Conservation (phyloP, 1,140 invertebrate species). For the Hermetia illucens region DNA sequence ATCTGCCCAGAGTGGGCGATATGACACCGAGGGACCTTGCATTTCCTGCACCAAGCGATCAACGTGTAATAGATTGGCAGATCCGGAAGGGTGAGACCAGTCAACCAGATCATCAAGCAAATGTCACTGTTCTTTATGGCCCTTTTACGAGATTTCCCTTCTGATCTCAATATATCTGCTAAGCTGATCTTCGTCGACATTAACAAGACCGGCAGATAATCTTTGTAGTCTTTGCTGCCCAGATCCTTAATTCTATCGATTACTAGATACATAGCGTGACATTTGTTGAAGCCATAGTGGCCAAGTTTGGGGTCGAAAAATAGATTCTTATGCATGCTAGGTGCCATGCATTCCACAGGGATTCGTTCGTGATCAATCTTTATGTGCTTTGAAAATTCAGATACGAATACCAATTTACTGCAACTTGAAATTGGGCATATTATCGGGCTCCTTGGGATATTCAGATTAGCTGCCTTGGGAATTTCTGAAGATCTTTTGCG, state of each 20-base stretch:
- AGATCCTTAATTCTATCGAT: constrained; percentile 11
- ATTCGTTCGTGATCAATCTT: constrained; percentile 12
- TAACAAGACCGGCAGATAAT: constrained; percentile 15
- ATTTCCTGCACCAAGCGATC: constrained; percentile 11
- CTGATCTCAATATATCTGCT: constrained; percentile 5
- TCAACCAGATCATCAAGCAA: constrained; percentile 16
- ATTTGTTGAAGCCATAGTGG: constrained; percentile 9
- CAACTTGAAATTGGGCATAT: constrained; percentile 16
- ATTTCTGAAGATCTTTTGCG: too few relatives aligned
- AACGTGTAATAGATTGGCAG: constrained; percentile 9
- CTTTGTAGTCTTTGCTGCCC: constrained; percentile 5
- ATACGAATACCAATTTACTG: constrained; percentile 11
- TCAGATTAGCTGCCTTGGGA: constrained; percentile 1
- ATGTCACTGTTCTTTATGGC: neutral
- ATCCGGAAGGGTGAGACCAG: constrained; percentile 9
- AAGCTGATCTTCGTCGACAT: constrained; percentile 14
- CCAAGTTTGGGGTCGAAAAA: constrained; percentile 12
- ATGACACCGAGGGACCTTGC: constrained; percentile 10
- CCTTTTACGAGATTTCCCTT: neutral
- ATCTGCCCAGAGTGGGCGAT: constrained; percentile 9
- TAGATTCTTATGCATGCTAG: constrained; percentile 15
- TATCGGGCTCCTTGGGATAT: constrained; percentile 11
- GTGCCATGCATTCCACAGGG: constrained; percentile 13
- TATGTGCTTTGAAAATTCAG: constrained; percentile 17
- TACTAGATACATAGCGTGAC: constrained; percentile 17